A percentile compares a stretch with the other conserved stretches of the same genome.
phyloP scores from a whole-genome alignment of 2,888 invertebrate genomes.

The Drosophila seclusa region DNA sequence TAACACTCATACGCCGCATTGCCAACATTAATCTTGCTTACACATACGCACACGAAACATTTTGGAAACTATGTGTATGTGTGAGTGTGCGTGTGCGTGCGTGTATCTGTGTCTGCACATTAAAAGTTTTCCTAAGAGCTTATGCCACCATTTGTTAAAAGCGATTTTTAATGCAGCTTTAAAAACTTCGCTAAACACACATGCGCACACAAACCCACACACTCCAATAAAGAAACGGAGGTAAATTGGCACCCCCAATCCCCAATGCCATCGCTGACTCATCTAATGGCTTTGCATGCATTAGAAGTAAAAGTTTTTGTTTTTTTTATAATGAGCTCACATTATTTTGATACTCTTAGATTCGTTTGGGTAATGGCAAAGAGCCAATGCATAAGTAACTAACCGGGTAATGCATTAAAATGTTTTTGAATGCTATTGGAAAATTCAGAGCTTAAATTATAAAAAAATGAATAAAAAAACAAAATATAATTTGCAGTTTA shows the following conservation, averaged over 20 bases:
- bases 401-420: background rate
- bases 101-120: slow-evolving; percentile 63
- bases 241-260: slow-evolving; percentile 34
- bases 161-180: slow-evolving; percentile 79
- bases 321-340: slow-evolving; percentile 60
- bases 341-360: slow-evolving; percentile 50
- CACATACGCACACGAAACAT: slow-evolving; percentile 18
- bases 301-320: slow-evolving; percentile 57
- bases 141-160: slow-evolving; percentile 79
- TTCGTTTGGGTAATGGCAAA: background rate
- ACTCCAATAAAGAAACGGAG: background rate
- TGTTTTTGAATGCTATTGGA: background rate
- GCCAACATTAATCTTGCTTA: slow-evolving; percentile 70
- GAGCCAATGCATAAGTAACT: background rate
- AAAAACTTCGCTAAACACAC: slow-evolving; percentile 38
- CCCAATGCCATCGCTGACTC: slow-evolving; percentile 54
- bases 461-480: background rate
- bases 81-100: slow-evolving; percentile 40
- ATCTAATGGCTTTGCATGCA: slow-evolving; percentile 72
- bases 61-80: slow-evolving; percentile 27
- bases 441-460: background rate
- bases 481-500: background rate
- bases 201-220: slow-evolving; percentile 1
- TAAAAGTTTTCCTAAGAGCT: slow-evolving; percentile 78
- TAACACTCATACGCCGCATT: slow-evolving; percentile 61